Evolutionary conservation across 2,113 vertebrate species (phyloP), one percentile per base, ranked within the genome.

Genomic region (Trinectes maculatus): DNA sequence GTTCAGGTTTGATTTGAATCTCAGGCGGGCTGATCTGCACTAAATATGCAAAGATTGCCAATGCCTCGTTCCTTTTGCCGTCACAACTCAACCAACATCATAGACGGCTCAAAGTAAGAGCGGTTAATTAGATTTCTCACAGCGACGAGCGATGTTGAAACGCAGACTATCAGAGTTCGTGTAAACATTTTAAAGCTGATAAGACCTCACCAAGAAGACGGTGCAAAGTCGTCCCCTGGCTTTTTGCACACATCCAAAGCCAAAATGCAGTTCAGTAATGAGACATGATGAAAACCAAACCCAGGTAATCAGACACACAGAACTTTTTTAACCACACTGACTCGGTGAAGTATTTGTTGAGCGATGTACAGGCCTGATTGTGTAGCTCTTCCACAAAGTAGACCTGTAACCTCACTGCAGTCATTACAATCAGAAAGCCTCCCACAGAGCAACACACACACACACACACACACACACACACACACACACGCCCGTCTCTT

Each of bases 391-490:
- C 58, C 48, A 29, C 57, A 82, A 82, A 86, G 80, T 80, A 86
- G 80, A 76, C 73, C 65, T 66, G 61, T 81, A 69, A 80, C 88
- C 80, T 85, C 22, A 63, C 55, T 75, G 73, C 75, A 78, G 77
- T 75, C 72, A 80, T 65, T 77, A 69, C 74, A 77, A 85, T 85
- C 79, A 86, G 74, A 63, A 72, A 55, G 40, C 12, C 65, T 57
- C 79, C 61, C 62, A 77, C 70, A 60, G 79, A 64, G 54, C 28
- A 7, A 48, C 56, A 36, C 46, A 34, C 34, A 11, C 47, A 64
- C 62, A 34, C 34, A 11, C 47, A 64, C 62, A 34, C 33, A 34
- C 33, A 34, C 61, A 79, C 68, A 62, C 58, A 34, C 46, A 34
- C 29, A 9, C 47, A 62, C 62, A 19, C 7, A 31, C 80, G 36